A percentile compares a stretch with the other conserved stretches of the same genome.
These are phyloP conservation scores for Glossophaga mutica DNA, from an alignment of 2,797 vertebrate species.

Conservation along the genomic window DNA sequence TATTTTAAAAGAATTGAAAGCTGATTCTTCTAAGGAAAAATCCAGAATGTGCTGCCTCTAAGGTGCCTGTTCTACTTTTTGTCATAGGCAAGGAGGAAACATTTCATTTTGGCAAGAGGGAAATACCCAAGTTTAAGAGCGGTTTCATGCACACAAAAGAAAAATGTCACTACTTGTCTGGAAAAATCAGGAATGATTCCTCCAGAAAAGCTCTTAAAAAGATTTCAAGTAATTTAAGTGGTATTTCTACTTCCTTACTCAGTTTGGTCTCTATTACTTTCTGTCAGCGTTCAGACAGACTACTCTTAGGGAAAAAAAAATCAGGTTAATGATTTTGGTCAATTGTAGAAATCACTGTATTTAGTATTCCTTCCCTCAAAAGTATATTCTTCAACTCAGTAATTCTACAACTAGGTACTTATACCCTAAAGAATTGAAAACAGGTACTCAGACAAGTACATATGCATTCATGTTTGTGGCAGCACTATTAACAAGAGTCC, in stretches of 20 bases:
- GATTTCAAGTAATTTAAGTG: conserved; percentile 31
- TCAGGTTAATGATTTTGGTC: background rate
- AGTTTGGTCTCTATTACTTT: background rate
- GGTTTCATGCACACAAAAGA: conserved; percentile 36
- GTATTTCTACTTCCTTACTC: background rate
- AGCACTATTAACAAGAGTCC: background rate
- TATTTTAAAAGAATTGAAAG: conserved; percentile 12
- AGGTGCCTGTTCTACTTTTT: background rate
- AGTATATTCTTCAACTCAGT: background rate
- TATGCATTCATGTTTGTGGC: background rate
- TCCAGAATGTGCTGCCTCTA: background rate
- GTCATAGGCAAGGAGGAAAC: background rate
- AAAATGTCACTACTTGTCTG: conserved; percentile 39
- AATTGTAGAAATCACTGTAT: background rate
- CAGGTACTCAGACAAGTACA: background rate
- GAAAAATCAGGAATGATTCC: conserved; percentile 7
- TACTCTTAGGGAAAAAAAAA: background rate
- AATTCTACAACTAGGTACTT: background rate
- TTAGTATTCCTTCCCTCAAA: conserved; percentile 1
- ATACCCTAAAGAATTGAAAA: background rate
- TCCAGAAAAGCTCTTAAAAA: background rate
- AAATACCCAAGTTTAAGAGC: conserved; percentile 40
- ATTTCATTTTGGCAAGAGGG: conserved; percentile 55
- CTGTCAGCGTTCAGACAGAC: background rate
- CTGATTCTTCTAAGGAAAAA: background rate